These are phyloP conservation scores for Chiroxiphia lanceolata DNA, from an alignment of 2,797 vertebrate species.

Conservation along the genomic window DNA sequence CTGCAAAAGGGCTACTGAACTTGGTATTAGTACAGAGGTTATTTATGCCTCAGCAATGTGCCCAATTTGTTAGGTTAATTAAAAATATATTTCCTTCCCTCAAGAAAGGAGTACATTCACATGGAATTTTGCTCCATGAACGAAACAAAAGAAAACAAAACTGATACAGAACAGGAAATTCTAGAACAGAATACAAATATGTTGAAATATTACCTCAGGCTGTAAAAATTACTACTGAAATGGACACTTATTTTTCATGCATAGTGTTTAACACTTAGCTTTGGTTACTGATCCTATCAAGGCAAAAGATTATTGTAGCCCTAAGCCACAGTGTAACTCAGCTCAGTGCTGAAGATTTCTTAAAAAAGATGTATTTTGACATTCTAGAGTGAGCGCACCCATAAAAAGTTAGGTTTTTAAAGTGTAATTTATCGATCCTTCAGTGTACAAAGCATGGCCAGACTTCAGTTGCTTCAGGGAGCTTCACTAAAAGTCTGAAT, in stretches of 20 bases:
- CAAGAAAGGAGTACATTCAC: neutral
- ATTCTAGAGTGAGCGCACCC: neutral
- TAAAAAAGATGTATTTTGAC: neutral
- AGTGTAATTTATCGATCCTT: neutral
- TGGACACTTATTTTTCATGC: neutral
- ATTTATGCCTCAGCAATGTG: constrained; percentile 11
- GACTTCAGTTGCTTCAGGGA: neutral
- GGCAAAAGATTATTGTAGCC: neutral
- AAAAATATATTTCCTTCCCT: neutral
- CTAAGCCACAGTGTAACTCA: neutral
- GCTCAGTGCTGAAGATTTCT: neutral
- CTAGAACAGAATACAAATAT: neutral
- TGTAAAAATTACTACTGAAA: neutral
- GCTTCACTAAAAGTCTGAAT: neutral
- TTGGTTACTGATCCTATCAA: neutral
- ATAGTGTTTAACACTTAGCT: neutral
- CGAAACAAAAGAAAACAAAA: constrained; percentile 5
- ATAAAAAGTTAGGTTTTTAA: neutral
- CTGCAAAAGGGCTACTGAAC: constrained; percentile 1
- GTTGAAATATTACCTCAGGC: neutral
- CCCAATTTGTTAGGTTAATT: constrained; percentile 33
- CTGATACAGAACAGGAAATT: neutral
- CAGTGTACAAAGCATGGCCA: neutral
- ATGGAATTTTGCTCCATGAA: neutral
- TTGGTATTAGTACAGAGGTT: neutral